A percentile compares a stretch with the other conserved stretches of the same genome.
These are phyloP conservation scores for Ichneumoninae sp. DNA, from an alignment of 2,888 invertebrate genomes.

Conservation along the genomic window DNA sequence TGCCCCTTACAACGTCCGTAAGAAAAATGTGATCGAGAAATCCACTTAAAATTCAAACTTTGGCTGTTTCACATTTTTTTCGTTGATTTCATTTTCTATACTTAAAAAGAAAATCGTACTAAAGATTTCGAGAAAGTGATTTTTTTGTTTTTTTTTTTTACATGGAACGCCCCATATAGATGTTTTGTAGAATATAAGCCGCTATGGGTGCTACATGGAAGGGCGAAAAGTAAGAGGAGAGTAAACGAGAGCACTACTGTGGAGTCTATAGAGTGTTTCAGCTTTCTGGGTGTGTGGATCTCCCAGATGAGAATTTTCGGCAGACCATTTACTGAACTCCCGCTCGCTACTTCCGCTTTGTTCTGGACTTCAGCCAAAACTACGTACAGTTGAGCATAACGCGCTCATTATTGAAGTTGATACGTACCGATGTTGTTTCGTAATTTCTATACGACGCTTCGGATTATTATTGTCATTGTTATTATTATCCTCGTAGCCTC, in stretches of 20 bases:
- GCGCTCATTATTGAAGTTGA: conserved; percentile 82
- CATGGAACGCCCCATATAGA: not conserved
- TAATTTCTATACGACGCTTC: conserved; percentile 72
- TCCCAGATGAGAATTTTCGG: conserved; percentile 55
- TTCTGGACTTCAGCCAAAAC: conserved; percentile 79
- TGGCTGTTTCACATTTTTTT: not conserved
- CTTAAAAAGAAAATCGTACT: not conserved
- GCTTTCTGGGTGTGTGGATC: conserved; percentile 19
- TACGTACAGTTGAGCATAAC: conserved; percentile 75
- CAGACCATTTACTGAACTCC: conserved; percentile 39
- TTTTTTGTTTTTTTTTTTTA: not conserved
- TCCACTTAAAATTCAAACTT: not conserved
- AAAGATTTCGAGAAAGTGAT: not conserved
- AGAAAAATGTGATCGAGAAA: not conserved
- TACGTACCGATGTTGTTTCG: conserved; percentile 79
- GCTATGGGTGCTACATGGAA: conserved; percentile 54
- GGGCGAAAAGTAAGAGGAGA: conserved; percentile 33
- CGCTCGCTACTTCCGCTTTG: conserved; percentile 33
- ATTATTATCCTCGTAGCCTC: conserved; percentile 69
- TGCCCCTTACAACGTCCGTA: not conserved
- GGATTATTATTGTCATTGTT: conserved; percentile 59
- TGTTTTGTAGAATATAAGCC: not conserved
- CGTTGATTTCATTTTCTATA: not conserved
- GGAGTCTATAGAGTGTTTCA: conserved; percentile 52
- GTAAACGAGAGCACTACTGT: conserved; percentile 54